Percentiles rank a stretch among this genome's conserved stretches.
These are phyloP conservation scores for Geotria australis DNA, from an alignment of 2,797 vertebrate species.

Conservation along the genomic window DNA sequence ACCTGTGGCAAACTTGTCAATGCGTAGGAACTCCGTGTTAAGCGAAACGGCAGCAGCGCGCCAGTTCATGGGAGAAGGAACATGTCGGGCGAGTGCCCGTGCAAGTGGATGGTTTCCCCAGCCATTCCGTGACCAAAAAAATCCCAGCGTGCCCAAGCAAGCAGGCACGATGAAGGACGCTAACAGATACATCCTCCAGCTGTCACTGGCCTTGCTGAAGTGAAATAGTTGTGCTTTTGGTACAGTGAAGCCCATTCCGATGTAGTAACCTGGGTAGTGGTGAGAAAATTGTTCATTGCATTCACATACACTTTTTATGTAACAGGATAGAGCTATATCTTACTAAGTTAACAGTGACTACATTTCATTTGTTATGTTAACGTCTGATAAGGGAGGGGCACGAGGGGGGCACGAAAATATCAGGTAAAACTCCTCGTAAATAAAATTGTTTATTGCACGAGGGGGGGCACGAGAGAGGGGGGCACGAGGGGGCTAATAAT, in stretches of 20 bases:
- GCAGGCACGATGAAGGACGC: constrained; percentile 20
- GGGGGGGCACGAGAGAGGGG: too few relatives aligned
- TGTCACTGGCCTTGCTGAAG: constrained; percentile 16
- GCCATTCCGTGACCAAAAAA: constrained; percentile 30
- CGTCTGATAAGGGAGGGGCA: too few relatives aligned
- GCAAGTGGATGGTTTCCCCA: constrained; percentile 50
- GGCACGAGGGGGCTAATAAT: too few relatives aligned
- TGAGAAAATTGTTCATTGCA: neutral
- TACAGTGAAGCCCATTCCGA: constrained; percentile 59
- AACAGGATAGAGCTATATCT: too few relatives aligned
- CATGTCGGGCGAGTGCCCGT: constrained; percentile 16
- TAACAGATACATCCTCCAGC: constrained; percentile 29
- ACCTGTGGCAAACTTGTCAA: constrained; percentile 67
- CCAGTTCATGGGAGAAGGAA: constrained; percentile 23
- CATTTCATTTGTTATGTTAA: too few relatives aligned
- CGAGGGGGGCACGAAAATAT: too few relatives aligned
- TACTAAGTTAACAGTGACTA: too few relatives aligned
- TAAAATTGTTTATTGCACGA: too few relatives aligned
- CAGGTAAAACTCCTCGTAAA: too few relatives aligned
- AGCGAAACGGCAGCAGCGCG: constrained; percentile 33
- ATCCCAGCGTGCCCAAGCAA: constrained; percentile 14
- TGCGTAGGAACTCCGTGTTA: constrained; percentile 52
- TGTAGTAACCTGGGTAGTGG: constrained; percentile 36
- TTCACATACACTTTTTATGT: neutral
- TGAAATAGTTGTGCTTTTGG: constrained; percentile 34